Percentiles rank a stretch among this genome's conserved stretches.
These are phyloP conservation scores for Carpatolechia fugitivella DNA, from an alignment of 2,888 invertebrate species.

Conservation along the genomic window DNA sequence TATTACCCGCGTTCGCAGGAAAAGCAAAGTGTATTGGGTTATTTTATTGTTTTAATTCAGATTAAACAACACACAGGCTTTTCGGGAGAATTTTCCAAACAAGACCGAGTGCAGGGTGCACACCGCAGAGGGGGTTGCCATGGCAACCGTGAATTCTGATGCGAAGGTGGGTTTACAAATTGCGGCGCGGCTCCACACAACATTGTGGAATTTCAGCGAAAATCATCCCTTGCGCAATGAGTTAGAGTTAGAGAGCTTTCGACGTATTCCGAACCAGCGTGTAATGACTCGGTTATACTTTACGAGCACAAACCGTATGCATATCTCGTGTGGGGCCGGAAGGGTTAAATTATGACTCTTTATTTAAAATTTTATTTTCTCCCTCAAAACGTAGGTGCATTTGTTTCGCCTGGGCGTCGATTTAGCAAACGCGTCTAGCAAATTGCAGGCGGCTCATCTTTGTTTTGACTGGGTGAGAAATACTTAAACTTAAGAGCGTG, in stretches of 20 bases:
- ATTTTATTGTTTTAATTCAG: slow-evolving; percentile 69
- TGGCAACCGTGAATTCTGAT: slow-evolving; percentile 65
- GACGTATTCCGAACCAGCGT: slow-evolving; percentile 33
- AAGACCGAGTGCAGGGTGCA: slow-evolving; percentile 53
- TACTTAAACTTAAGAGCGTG: slow-evolving; percentile 13
- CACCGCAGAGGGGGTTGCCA: slow-evolving; percentile 69
- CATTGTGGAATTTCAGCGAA: slow-evolving; percentile 29
- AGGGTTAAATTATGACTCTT: slow-evolving; percentile 62
- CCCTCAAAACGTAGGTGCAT: slow-evolving; percentile 37
- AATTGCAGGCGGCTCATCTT: slow-evolving; percentile 43
- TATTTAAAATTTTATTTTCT: slow-evolving; percentile 65
- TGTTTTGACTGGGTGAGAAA: slow-evolving; percentile 43
- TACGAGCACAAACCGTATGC: slow-evolving; percentile 45
- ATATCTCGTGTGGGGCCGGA: slow-evolving; percentile 47
- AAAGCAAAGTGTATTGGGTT: slow-evolving; percentile 44
- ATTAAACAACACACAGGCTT: slow-evolving; percentile 53
- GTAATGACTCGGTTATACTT: slow-evolving; percentile 41
- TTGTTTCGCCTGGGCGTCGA: slow-evolving; percentile 39
- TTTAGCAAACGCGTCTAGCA: slow-evolving; percentile 37
- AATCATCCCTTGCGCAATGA: slow-evolving; percentile 10
- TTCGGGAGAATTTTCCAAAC: slow-evolving; percentile 63
- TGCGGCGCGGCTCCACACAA: slow-evolving; percentile 46
- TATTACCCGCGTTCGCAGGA: slow-evolving; percentile 27
- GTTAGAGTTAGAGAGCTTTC: slow-evolving; percentile 18
- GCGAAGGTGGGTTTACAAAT: slow-evolving; percentile 54